phyloP scores from a whole-genome alignment of 2,888 invertebrate species.

The Tachina lurida region DNA sequence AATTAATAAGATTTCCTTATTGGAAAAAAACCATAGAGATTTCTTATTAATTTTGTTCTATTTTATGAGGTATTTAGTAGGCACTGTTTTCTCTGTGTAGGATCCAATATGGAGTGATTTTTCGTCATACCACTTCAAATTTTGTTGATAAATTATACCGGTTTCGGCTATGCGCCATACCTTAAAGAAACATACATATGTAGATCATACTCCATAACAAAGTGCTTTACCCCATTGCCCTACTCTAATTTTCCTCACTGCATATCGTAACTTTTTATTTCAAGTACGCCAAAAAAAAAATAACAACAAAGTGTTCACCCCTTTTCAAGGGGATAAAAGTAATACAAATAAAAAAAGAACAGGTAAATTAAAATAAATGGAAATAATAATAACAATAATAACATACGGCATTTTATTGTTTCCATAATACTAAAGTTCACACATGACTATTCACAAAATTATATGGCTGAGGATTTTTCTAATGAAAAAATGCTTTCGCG shows the following conservation, averaged over 20 bases:
- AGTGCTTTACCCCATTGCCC: neutral
- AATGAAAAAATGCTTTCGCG: constrained; percentile 18
- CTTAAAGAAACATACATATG: no score
- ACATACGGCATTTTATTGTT: constrained; percentile 67
- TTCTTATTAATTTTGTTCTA: no score
- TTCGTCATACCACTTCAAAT: no score
- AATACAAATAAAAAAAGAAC: constrained; percentile 20
- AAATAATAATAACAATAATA: constrained; percentile 42
- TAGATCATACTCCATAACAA: no score
- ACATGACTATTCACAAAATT: constrained; percentile 69
- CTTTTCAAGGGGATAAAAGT: neutral
- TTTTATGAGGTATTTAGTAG: no score
- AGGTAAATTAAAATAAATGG: constrained; percentile 54
- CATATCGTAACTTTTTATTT: no score
- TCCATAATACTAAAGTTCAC: constrained; percentile 65
- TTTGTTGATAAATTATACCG: no score
- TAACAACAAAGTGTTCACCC: constrained; percentile 25
- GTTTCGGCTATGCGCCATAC: no score
- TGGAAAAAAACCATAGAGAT: no score
- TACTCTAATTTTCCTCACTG: neutral
- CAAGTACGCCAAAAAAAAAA: neutral
- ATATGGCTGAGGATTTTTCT: constrained; percentile 13
- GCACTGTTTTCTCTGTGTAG: no score
- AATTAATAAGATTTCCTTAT: no score
- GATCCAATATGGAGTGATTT: no score